phyloP scores from a whole-genome alignment of 2,797 vertebrate genomes.

The Hephaestus fuliginosus region DNA sequence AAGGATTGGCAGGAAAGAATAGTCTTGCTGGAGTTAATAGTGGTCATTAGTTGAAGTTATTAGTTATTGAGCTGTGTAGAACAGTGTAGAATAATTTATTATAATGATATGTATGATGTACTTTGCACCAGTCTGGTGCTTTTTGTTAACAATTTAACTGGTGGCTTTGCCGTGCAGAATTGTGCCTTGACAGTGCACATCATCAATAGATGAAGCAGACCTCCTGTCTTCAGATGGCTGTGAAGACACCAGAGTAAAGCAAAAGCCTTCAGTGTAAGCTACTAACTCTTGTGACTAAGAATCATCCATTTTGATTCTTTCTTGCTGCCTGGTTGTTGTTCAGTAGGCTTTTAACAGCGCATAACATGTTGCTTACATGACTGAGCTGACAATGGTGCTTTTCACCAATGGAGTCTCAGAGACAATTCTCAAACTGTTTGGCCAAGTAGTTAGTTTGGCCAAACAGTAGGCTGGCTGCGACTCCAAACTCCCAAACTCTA shows the following conservation, averaged over 20 bases:
- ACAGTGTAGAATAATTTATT: neutral
- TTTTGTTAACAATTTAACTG: too few species aligned
- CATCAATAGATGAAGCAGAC: neutral
- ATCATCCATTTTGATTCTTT: too few species aligned
- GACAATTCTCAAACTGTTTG: neutral
- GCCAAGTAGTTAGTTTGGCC: neutral
- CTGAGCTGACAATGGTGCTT: neutral
- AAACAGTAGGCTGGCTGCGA: neutral
- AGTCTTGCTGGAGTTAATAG: too few species aligned
- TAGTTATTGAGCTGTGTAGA: too few species aligned
- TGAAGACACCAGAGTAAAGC: neutral
- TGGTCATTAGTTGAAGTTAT: too few species aligned
- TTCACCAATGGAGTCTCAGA: too few species aligned
- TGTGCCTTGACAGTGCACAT: neutral
- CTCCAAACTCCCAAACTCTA: constrained; percentile 22
- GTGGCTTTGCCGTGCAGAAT: neutral
- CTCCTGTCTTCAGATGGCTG: neutral
- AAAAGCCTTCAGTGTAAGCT: too few species aligned
- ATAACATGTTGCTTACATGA: neutral
- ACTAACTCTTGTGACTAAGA: too few species aligned
- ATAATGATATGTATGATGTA: neutral
- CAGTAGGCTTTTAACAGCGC: neutral
- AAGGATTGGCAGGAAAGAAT: too few species aligned
- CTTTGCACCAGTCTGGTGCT: neutral
- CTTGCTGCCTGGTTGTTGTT: neutral